Conservation (phyloP, 37 sponge, comb jelly and placozoan genomes). For the Beroe ovata region DNA sequence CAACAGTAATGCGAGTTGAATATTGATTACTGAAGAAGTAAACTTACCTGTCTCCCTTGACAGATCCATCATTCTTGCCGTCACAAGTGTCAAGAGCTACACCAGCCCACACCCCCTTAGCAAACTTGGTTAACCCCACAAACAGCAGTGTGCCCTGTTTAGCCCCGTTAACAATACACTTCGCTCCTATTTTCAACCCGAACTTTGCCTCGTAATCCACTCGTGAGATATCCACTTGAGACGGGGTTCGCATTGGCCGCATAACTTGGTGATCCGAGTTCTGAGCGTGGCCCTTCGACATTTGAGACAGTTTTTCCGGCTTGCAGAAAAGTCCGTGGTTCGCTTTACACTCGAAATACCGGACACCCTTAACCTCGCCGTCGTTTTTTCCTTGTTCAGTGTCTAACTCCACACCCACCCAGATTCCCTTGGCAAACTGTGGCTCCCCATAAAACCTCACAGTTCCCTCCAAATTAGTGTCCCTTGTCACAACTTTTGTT, state of each 20-base stretch:
- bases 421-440: constrained; percentile 83
- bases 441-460: constrained; percentile 88
- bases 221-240: neutral
- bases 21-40: too few relatives aligned
- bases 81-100: constrained; percentile 79
- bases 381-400: constrained; percentile 87
- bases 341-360: constrained; percentile 85
- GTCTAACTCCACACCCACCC: constrained; percentile 88
- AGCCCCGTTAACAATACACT: constrained; percentile 72
- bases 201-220: constrained; percentile 66
- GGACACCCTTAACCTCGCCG: constrained; percentile 83
- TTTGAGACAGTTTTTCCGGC: constrained; percentile 73
- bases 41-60: constrained; percentile 74
- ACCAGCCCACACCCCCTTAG: constrained; percentile 90
- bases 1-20: too few relatives aligned
- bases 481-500: constrained; percentile 4
- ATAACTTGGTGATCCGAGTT: neutral
- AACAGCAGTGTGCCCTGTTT: constrained; percentile 84
- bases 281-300: neutral
- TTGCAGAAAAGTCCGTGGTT: constrained; percentile 84
- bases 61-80: constrained; percentile 91
- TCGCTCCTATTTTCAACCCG: neutral
- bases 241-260: constrained; percentile 36
- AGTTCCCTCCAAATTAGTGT: constrained; percentile 68
- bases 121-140: constrained; percentile 84